Evolutionary conservation across 1,140 invertebrate genomes (phyloP), one percentile per base, ranked within the genome.

Genomic region (Meloidogyne hapla): DNA sequence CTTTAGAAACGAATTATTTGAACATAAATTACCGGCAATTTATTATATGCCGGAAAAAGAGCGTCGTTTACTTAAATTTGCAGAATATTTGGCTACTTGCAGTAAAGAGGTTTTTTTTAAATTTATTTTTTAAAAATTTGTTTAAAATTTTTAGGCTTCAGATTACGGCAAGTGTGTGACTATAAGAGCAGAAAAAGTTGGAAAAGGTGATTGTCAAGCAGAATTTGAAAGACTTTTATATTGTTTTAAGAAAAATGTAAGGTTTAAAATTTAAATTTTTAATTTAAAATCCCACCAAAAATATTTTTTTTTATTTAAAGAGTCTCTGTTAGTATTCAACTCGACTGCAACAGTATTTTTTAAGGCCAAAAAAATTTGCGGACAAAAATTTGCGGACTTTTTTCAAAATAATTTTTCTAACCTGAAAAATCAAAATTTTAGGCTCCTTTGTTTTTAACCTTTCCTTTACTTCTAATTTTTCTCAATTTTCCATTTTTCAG

Each of bases 101-200:
- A 74, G 78, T 0, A 69, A 73, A 70, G 82, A 83, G 72, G 84
- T 85, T 33, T 75, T 21, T 45, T 23, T 56, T 10, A 10, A 25
- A 25, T 26, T 42, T 73, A 42, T 61, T 61, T 73, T 21, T 79
- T 69, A 13, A 9, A 33, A 15, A 26, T 79, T 76, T 63, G 5
- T 23, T 18, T 63, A 4, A 4, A n/a, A 62, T 74, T 71, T 84
- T 79, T 42, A 85, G 83, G 83, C 79, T n/a, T 40, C 72, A 28
- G 23, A 48, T n/a, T 86, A 86, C 85, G 85, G 85, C 28, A 80
- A 74, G 42, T 86, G 85, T 73, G 85, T 86, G 18, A 75, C 85
- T n/a, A 23, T 33, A 10, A 82, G 85, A 72, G 83, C 86, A 6
- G 85, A 87, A 65, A 73, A 76, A 69, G 78, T 86, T 28, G 71